Evolutionary conservation across 1,140 invertebrate genomes (phyloP).

Genomic region (Zophobas atratus): DNA sequence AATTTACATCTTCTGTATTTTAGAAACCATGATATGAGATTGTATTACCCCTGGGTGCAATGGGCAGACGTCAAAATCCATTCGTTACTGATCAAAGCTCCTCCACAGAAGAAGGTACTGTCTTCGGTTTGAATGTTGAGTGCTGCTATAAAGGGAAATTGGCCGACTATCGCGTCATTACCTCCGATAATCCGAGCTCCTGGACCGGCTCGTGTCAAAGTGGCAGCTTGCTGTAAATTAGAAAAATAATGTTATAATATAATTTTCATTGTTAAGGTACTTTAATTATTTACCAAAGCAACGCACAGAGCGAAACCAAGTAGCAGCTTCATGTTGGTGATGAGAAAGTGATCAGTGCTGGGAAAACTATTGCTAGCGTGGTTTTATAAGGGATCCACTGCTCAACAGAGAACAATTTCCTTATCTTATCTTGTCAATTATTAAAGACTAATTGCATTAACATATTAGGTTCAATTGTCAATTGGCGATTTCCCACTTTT

Average conservation of each 20-base stretch:
- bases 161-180: not conserved
- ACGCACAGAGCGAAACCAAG: slow-evolving; percentile 27
- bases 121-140: slow-evolving; percentile 5
- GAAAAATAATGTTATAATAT: too few species aligned
- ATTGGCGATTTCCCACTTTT: too few species aligned
- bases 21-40: too few species aligned
- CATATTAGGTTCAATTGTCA: too few species aligned
- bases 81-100: slow-evolving; percentile 17
- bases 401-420: too few species aligned
- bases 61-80: slow-evolving; percentile 24
- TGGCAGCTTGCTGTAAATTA: slow-evolving; percentile 13
- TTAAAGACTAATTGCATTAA: too few species aligned
- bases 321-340: slow-evolving; percentile 54
- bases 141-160: slow-evolving; percentile 14
- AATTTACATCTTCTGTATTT: not conserved
- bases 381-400: too few species aligned
- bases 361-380: too few species aligned
- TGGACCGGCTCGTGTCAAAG: slow-evolving; percentile 1
- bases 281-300: slow-evolving; percentile 12
- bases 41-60: not conserved
- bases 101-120: slow-evolving; percentile 11
- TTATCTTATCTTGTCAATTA: too few species aligned
- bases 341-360: too few species aligned
- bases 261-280: too few species aligned
- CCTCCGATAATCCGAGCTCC: slow-evolving; percentile 16